These are phyloP conservation scores for Holothuria leucospilota DNA, from an alignment of 53 echinoderm and acorn worm species.

Conservation along the genomic window DNA sequence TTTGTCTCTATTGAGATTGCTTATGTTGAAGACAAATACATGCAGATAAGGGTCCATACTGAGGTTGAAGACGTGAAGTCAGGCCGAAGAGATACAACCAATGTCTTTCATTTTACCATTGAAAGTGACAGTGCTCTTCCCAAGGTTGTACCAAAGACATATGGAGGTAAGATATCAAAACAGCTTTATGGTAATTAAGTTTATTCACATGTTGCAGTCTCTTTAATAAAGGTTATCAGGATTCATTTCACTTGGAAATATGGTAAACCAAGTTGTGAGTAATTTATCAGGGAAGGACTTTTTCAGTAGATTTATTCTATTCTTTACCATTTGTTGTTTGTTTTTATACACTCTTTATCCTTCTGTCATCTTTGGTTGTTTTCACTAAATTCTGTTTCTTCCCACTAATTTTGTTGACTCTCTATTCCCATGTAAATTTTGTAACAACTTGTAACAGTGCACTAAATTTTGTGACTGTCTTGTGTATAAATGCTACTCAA, in stretches of 20 bases:
- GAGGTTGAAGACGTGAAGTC: constrained; percentile 88
- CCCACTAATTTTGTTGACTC: too few relatives aligned
- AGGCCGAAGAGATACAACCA: constrained; percentile 84
- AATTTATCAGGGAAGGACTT: too few relatives aligned
- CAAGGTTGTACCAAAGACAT: constrained; percentile 87
- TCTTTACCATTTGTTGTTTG: too few relatives aligned
- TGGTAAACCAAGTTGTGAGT: neutral
- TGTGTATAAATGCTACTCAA: too few relatives aligned
- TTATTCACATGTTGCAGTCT: neutral
- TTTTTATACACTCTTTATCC: too few relatives aligned
- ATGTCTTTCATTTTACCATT: constrained; percentile 92
- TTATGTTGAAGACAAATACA: constrained; percentile 82
- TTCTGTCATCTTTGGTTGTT: too few relatives aligned
- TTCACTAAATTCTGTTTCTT: too few relatives aligned
- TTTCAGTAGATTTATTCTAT: too few relatives aligned
- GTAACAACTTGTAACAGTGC: neutral
- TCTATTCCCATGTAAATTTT: too few relatives aligned
- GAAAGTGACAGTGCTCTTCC: constrained; percentile 62
- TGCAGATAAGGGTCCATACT: constrained; percentile 93
- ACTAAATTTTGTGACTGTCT: neutral
- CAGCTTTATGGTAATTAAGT: neutral
- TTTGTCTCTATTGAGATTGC: constrained; percentile 60
- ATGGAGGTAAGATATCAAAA: constrained; percentile 74
- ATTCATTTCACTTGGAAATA: neutral
- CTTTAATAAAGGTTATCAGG: neutral